A percentile compares a stretch with the other conserved stretches of the same genome.
Evolutionary conservation across 2,888 invertebrate species (phyloP).

Genomic region (Tipula lateralis): DNA sequence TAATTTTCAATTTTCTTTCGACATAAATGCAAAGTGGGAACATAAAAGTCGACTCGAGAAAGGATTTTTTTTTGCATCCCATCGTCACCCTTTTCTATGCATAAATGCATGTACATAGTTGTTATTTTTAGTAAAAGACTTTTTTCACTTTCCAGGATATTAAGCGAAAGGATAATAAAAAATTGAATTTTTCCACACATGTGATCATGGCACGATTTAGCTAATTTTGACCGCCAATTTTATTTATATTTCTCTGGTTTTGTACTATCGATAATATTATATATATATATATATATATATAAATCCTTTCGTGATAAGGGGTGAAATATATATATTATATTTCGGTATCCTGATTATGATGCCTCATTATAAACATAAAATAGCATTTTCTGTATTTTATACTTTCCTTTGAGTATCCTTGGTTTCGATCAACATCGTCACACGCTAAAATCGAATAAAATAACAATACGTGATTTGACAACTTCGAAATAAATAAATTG

Average conservation of each 20-base stretch:
- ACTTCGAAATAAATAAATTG: neutral
- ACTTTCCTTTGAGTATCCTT: constrained; percentile 6
- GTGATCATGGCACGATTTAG: constrained; percentile 11
- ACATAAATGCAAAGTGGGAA: neutral
- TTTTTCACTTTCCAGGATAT: neutral
- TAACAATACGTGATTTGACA: constrained; percentile 11
- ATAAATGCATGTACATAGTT: neutral
- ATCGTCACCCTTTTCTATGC: neutral
- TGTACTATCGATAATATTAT: neutral
- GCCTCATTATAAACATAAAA: neutral
- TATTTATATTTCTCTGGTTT: constrained; percentile 6
- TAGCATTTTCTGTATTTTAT: neutral
- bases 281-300: too few relatives aligned
- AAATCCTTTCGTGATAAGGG: neutral
- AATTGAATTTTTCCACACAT: constrained; percentile 5
- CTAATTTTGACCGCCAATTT: constrained; percentile 15
- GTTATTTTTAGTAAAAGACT: neutral
- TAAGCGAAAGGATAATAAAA: constrained; percentile 19
- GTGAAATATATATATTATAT: neutral
- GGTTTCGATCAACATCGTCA: neutral
- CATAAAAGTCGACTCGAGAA: neutral
- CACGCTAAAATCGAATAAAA: neutral
- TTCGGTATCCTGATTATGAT: neutral
- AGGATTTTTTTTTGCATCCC: neutral
- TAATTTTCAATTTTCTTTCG: neutral